phyloP scores from a whole-genome alignment of 1,140 invertebrate species.

The Sycobia sp. region DNA sequence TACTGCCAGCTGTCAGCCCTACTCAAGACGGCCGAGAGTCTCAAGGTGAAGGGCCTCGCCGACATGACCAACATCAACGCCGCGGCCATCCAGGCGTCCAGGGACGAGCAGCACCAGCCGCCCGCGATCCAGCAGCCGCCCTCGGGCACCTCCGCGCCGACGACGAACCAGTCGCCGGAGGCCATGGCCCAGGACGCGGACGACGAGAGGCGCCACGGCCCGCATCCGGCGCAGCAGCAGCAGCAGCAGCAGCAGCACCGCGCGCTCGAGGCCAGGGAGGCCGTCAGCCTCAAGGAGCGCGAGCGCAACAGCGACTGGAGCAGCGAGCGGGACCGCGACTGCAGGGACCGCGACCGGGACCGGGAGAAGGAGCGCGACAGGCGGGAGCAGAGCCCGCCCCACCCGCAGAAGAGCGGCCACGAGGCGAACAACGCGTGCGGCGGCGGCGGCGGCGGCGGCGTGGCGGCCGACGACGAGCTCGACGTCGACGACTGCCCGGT shows the following conservation, averaged over 20 bases:
- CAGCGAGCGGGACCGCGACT: constrained; percentile 55
- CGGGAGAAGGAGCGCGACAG: constrained; percentile 42
- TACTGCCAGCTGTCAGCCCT: constrained; percentile 89
- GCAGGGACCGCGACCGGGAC: constrained; percentile 27
- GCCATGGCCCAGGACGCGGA: constrained; percentile 7
- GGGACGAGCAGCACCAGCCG: constrained; percentile 41
- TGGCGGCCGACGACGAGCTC: constrained; percentile 38
- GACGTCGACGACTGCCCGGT: constrained; percentile 52
- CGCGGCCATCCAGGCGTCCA: constrained; percentile 39
- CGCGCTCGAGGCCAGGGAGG: not conserved
- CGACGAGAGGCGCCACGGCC: not conserved
- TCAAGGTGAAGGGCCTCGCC: constrained; percentile 88
- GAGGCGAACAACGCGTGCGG: constrained; percentile 17
- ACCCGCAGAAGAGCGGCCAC: too few species aligned
- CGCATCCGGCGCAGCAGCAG: constrained; percentile 66
- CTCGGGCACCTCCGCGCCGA: constrained; percentile 39
- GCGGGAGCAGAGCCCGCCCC: constrained; percentile 24
- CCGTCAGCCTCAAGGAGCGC: constrained; percentile 54
- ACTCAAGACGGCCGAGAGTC: constrained; percentile 89
- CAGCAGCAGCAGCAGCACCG: constrained; percentile 4
- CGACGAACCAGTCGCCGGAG: not conserved
- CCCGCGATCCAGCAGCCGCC: constrained; percentile 31
- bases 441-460: constrained; percentile 51
- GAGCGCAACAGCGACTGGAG: constrained; percentile 89
- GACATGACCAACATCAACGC: constrained; percentile 84